Evolutionary conservation across 2,113 vertebrate genomes (phyloP).

Genomic region (Echinops telfairi): DNA sequence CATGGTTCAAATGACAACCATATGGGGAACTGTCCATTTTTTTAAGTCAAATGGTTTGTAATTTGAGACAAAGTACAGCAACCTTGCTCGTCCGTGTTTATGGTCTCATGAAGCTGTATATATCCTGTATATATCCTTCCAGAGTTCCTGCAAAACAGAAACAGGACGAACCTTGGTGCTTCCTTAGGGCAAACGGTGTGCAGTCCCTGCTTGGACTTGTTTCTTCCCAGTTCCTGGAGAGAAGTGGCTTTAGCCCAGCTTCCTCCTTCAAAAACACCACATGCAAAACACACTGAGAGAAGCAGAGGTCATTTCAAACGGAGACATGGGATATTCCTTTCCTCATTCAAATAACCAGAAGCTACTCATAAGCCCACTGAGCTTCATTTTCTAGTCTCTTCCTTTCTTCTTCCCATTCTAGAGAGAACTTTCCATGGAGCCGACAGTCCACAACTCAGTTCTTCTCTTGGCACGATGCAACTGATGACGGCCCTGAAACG

Average conservation of each 20-base stretch:
- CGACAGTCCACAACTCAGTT: not conserved
- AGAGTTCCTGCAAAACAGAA: not conserved
- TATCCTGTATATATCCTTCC: not conserved
- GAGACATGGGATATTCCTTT: not conserved
- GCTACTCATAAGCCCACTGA: not conserved
- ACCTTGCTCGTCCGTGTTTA: not conserved
- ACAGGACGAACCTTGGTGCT: not conserved
- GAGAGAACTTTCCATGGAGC: not conserved
- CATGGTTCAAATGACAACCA: not conserved
- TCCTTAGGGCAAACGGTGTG: not conserved
- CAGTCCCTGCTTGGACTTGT: not conserved
- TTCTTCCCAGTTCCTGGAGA: constrained; percentile 6
- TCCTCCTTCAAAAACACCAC: not conserved
- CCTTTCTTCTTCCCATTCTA: not conserved
- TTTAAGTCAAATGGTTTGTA: not conserved
- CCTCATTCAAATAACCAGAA: constrained; percentile 46
- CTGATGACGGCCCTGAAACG: too few relatives aligned
- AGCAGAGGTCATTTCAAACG: not conserved
- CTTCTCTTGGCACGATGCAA: not conserved
- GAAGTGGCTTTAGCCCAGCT: not conserved
- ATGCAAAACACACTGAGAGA: not conserved
- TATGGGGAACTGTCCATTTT: not conserved
- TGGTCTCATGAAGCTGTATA: not conserved
- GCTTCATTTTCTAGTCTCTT: not conserved
- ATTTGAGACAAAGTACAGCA: not conserved